Percentiles rank a stretch among this genome's conserved stretches.
Conservation (phyloP, 2,797 vertebrate species). For the Hypotaenidia philippensis region DNA sequence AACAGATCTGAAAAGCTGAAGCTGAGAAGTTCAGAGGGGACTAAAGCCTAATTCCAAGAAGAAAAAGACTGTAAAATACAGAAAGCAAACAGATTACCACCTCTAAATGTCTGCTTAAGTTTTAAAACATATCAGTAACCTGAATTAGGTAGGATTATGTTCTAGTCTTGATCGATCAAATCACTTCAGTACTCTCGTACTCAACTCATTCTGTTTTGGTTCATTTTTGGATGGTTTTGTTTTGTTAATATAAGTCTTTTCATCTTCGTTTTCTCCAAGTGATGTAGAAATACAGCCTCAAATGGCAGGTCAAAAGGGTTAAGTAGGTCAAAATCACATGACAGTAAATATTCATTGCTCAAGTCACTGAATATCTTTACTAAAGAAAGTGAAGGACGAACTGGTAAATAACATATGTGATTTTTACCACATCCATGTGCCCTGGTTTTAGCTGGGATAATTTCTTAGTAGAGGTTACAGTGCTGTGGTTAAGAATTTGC, state of each 20-base stretch:
- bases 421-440: background rate
- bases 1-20: conserved; percentile 62
- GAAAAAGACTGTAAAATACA: background rate
- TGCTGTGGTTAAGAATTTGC: too few species aligned
- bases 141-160: background rate
- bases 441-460: too few species aligned
- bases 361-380: background rate
- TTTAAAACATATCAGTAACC: background rate
- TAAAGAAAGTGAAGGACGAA: background rate
- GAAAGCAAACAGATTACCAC: background rate
- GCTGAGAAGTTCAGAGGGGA: conserved; percentile 17
- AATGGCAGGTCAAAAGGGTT: background rate
- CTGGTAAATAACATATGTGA: background rate
- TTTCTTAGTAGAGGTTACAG: too few species aligned
- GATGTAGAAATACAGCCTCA: background rate
- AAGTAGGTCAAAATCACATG: background rate
- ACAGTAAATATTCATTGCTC: background rate
- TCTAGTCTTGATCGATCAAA: background rate
- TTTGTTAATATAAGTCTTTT: background rate
- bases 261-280: background rate
- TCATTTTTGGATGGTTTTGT: too few species aligned
- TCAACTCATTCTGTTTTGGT: too few species aligned
- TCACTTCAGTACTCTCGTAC: background rate
- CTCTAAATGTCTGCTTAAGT: background rate
- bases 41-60: background rate